Conservation (phyloP, 1,140 invertebrate species). For the Aphaenogaster floridana region DNA sequence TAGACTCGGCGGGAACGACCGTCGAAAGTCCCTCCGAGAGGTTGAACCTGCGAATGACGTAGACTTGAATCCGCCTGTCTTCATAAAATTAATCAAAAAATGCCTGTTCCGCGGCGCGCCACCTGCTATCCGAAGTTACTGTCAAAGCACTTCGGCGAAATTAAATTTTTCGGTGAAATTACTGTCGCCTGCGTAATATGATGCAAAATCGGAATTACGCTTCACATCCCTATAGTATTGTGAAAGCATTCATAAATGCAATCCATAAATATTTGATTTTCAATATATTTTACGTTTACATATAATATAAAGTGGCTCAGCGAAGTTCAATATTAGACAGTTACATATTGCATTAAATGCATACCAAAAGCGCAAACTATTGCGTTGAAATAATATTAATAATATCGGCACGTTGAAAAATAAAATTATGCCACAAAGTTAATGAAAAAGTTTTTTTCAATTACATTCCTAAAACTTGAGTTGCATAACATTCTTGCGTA, state of each 20-base stretch:
- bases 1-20: conserved; percentile 31
- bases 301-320: neutral
- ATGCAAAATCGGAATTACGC: conserved; percentile 42
- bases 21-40: conserved; percentile 42
- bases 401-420: neutral
- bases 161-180: conserved; percentile 63
- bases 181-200: conserved; percentile 24
- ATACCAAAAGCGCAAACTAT: neutral
- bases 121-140: conserved; percentile 50
- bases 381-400: conserved; percentile 6
- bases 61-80: conserved; percentile 41
- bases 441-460: conserved; percentile 34
- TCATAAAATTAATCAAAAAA: conserved; percentile 70
- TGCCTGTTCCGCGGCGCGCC: conserved; percentile 38
- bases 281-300: conserved; percentile 1
- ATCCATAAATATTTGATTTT: neutral
- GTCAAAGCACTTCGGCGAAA: conserved; percentile 47
- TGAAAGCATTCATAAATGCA: conserved; percentile 2
- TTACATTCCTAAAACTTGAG: conserved; percentile 30
- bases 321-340: neutral
- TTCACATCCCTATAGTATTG: neutral
- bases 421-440: conserved; percentile 32
- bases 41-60: conserved; percentile 43
- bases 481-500: conserved; percentile 11
- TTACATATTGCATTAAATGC: neutral